Evolutionary conservation across 2,113 vertebrate species (phyloP).

Genomic region (Pica pica): DNA sequence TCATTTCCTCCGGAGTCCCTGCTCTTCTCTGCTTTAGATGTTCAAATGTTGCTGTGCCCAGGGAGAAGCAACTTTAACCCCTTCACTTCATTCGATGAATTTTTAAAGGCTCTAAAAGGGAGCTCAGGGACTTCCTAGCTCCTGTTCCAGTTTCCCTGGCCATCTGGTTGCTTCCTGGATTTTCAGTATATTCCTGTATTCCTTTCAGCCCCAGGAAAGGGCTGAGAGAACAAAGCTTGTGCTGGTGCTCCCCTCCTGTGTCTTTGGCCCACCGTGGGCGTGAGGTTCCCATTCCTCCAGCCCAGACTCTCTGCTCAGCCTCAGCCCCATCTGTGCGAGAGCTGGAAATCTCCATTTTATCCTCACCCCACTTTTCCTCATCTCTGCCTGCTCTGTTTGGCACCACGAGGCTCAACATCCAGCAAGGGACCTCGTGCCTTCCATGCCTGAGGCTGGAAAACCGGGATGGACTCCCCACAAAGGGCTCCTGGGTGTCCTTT

Average conservation of each 20-base stretch:
- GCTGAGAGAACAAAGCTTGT: background rate
- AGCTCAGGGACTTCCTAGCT: background rate
- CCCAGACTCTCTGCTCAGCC: background rate
- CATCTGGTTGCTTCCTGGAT: background rate
- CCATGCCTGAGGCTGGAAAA: background rate
- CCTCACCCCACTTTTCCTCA: rapidly evolving
- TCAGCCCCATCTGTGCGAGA: background rate
- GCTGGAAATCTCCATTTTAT: background rate
- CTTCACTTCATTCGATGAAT: background rate
- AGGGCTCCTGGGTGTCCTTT: background rate
- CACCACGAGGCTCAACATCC: background rate
- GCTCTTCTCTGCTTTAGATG: background rate
- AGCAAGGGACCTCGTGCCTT: too few relatives aligned
- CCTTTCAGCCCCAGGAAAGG: background rate
- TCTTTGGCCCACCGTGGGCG: background rate
- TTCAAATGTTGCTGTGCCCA: background rate
- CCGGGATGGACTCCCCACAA: background rate
- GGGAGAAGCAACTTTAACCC: background rate
- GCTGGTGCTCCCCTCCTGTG: background rate
- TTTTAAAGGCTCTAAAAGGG: background rate
- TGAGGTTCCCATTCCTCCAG: background rate
- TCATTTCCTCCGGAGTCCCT: background rate
- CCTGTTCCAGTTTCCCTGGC: background rate
- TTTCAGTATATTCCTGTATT: background rate
- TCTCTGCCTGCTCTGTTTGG: background rate